Evolutionary conservation across 2,888 invertebrate species (phyloP), one percentile per base, ranked within the genome.

Genomic region (Ennomos quercinarius): DNA sequence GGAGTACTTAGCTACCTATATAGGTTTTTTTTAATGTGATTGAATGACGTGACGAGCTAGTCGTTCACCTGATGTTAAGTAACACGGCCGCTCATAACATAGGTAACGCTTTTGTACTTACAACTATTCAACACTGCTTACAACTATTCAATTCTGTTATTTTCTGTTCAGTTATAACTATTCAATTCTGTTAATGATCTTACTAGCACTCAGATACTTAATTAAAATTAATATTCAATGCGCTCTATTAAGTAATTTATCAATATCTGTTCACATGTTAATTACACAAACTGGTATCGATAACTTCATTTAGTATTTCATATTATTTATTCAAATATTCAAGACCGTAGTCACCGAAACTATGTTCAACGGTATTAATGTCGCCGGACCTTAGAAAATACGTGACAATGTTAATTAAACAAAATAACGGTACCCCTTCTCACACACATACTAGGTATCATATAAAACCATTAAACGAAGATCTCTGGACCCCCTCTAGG

Each of bases 341-440:
- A 49, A 62, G 27, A 57, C 48, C 44, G 37, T 39, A 66, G 46
- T 71, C 67, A 61, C 62, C 64, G 57, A 72, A 73, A 71, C 68
- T 73, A 67, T 66, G 65, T 59, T 45, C 57, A 38, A 51, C 59
- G 57, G 58, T 66, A 64, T 66, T 64, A 56, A 60, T 64, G 57
- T 66, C 60, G 67, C 61, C 56, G 62, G 61, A 65, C 69, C 63
- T 67, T 59, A 52, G 65, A 53, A 64, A 56, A 62, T 67, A 84
- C 83, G 81, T 83, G 85, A 81, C 80, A 82, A 76, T 72, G 76
- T 84, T 84, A 84, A 84, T 86, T 85, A 85, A 83, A 81, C 76
- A 73, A 76, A 73, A 74, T 78, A 84, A 83, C 82, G 79, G 83
- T 65, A 74, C 74, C 67, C 72, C 67, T 63, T 70, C 56, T 56